These are phyloP conservation scores for Dione juno DNA, from an alignment of 2,888 invertebrate genomes.

Conservation along the genomic window DNA sequence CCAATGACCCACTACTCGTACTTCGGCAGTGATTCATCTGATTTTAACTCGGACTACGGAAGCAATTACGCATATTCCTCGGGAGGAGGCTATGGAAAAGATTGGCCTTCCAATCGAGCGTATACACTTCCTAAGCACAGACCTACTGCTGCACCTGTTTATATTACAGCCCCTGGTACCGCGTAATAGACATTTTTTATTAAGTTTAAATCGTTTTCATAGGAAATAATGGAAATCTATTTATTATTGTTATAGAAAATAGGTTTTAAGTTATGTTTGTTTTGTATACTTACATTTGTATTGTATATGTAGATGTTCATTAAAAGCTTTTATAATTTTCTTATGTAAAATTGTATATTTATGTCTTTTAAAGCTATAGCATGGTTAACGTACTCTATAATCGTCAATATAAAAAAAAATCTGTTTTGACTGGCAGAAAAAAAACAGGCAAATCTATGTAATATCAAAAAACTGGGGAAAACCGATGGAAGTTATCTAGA, in stretches of 20 bases:
- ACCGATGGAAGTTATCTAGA: too few relatives aligned
- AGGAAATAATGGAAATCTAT: background rate
- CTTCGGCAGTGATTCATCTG: conserved; percentile 67
- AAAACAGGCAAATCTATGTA: too few relatives aligned
- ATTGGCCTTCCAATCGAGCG: conserved; percentile 78
- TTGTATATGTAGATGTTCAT: background rate
- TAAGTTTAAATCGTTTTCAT: background rate
- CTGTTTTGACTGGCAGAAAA: background rate
- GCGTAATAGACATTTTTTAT: conserved; percentile 45
- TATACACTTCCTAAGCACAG: conserved; percentile 69
- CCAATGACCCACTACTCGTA: conserved; percentile 72
- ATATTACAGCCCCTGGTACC: conserved; percentile 73
- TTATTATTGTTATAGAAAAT: background rate
- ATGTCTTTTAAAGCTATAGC: background rate
- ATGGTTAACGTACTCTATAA: too few relatives aligned
- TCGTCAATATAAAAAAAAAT: too few relatives aligned
- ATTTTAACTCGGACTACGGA: conserved; percentile 72
- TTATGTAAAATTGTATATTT: background rate
- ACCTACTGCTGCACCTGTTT: conserved; percentile 64
- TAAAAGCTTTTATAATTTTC: background rate
- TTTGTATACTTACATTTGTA: background rate
- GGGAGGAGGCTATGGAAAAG: conserved; percentile 71
- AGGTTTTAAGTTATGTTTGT: background rate
- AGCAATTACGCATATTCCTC: conserved; percentile 70
- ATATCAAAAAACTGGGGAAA: too few relatives aligned